Conservation (phyloP, 2,888 invertebrate species). For the Drosophila cracens region DNA sequence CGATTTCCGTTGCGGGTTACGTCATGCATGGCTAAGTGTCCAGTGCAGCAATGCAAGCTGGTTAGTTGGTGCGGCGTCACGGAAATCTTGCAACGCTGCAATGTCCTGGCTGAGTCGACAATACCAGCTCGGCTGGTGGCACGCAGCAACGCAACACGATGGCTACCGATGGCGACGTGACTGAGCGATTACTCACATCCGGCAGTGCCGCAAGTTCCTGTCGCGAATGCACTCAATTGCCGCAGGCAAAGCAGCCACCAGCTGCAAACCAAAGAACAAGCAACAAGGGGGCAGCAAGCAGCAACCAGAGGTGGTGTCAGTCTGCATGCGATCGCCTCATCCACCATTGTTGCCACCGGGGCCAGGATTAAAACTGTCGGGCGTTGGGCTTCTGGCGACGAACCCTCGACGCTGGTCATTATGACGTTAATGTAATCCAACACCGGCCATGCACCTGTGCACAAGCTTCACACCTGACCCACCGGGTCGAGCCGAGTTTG, state of each 20-base stretch:
- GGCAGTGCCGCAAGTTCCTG: conserved; percentile 73
- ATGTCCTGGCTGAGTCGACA: conserved; percentile 54
- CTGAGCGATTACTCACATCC: conserved; percentile 80
- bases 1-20: conserved; percentile 72
- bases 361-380: conserved; percentile 70
- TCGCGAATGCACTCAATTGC: conserved; percentile 64
- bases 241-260: conserved; percentile 15
- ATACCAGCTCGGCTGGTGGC: background rate
- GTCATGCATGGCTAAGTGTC: conserved; percentile 67
- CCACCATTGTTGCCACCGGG: conserved; percentile 20
- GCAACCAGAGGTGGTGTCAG: conserved; percentile 14
- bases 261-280: conserved; percentile 27
- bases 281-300: background rate
- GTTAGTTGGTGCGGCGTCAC: conserved; percentile 4
- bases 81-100: conserved; percentile 59
- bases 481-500: conserved; percentile 48
- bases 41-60: conserved; percentile 4
- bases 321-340: conserved; percentile 21
- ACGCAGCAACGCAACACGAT: conserved; percentile 14
- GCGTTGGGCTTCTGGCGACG: conserved; percentile 50
- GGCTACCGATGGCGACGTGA: conserved; percentile 53
- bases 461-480: conserved; percentile 69
- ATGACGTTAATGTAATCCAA: conserved; percentile 80
- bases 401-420: conserved; percentile 63
- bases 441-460: conserved; percentile 74